phyloP scores from a whole-genome alignment of 92 coral and sea anemone species.

The Actinostola sp. region DNA sequence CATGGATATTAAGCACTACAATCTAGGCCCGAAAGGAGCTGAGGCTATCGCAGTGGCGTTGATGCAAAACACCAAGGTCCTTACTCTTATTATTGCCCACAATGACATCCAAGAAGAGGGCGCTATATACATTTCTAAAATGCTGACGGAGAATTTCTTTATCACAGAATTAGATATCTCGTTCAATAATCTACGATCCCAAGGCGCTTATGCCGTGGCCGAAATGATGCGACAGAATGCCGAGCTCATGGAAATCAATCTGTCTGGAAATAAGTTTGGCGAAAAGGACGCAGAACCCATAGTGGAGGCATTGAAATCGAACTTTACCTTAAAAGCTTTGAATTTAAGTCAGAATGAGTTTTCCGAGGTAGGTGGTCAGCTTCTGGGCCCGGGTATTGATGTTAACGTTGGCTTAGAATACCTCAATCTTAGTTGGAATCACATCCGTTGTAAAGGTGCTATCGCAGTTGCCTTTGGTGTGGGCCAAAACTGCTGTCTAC shows the following conservation, averaged over 20 bases:
- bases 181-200: constrained; percentile 80
- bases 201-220: constrained; percentile 94
- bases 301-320: constrained; percentile 91
- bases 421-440: constrained; percentile 88
- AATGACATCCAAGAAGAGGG: constrained; percentile 89
- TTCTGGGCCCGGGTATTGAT: constrained; percentile 92
- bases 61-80: constrained; percentile 75
- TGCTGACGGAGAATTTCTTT: constrained; percentile 90
- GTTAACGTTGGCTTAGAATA: constrained; percentile 89
- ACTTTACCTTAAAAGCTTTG: constrained; percentile 83
- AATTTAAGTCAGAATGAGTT: constrained; percentile 85
- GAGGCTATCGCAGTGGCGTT: constrained; percentile 93
- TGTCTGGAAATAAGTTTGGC: constrained; percentile 71
- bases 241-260: constrained; percentile 84
- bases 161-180: constrained; percentile 91
- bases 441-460: constrained; percentile 90
- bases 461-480: constrained; percentile 76
- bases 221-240: constrained; percentile 86
- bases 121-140: constrained; percentile 87
- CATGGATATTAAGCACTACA: constrained; percentile 77
- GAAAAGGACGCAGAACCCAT: constrained; percentile 92
- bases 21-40: constrained; percentile 83
- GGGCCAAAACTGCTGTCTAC: constrained; percentile 76
- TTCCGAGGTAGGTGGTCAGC: constrained; percentile 81
- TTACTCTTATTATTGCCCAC: constrained; percentile 70